Percentiles rank a stretch among this genome's conserved stretches.
Evolutionary conservation across 1,140 invertebrate species (phyloP).

Genomic region (Leptestheria dahalacensis): DNA sequence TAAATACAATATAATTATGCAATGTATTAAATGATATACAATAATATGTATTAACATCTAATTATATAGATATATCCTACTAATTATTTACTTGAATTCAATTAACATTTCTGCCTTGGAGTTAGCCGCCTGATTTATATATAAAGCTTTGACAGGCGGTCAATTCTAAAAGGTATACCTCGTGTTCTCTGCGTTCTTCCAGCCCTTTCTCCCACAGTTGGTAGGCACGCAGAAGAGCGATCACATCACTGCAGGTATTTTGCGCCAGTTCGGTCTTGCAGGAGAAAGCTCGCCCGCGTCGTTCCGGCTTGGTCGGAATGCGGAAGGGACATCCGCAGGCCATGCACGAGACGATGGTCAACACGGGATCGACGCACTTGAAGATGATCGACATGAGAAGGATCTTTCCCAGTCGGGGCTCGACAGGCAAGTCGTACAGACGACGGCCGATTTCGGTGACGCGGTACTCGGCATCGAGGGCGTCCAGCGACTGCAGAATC

Average conservation of each 20-base stretch:
- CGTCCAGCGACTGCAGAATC: slow-evolving; percentile 53
- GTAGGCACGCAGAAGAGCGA: slow-evolving; percentile 1
- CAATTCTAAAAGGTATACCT: background rate
- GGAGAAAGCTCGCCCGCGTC: background rate
- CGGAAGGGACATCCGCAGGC: slow-evolving; percentile 35
- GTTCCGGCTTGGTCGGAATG: background rate
- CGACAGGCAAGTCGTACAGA: slow-evolving; percentile 73
- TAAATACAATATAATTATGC: background rate
- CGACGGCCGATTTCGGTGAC: slow-evolving; percentile 76
- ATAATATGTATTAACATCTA: no score
- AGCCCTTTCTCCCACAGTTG: slow-evolving; percentile 4
- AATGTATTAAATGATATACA: no score
- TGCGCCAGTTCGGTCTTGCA: background rate
- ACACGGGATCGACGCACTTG: slow-evolving; percentile 84
- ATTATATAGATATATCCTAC: no score
- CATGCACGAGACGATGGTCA: slow-evolving; percentile 79
- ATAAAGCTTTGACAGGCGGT: no score
- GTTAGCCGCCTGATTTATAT: no score
- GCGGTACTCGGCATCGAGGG: slow-evolving; percentile 57
- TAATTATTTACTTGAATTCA: no score
- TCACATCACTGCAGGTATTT: background rate
- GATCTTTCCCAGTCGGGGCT: slow-evolving; percentile 82
- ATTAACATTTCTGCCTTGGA: no score
- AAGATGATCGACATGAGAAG: slow-evolving; percentile 76
- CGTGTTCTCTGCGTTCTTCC: background rate